A percentile compares a stretch with the other conserved stretches of the same genome.
Evolutionary conservation across 1,140 invertebrate species (phyloP).

Genomic region (Drosophila baimaii): DNA sequence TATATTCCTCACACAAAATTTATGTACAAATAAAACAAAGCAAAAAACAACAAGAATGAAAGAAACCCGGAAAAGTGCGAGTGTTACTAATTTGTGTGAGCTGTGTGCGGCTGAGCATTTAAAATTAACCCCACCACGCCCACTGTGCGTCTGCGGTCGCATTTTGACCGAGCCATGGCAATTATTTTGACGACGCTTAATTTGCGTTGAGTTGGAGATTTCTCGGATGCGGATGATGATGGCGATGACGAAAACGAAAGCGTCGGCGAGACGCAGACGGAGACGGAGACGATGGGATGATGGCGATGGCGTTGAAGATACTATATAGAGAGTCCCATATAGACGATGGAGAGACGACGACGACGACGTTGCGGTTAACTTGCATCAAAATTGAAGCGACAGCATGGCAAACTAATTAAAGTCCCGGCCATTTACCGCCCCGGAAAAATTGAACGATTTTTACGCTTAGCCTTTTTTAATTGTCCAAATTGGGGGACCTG

Average conservation of each 20-base stretch:
- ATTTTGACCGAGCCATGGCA: slow-evolving; percentile 74
- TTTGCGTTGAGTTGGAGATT: slow-evolving; percentile 72
- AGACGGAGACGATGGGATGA: slow-evolving; percentile 15
- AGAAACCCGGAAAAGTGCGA: slow-evolving; percentile 14
- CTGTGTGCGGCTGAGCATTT: slow-evolving; percentile 6
- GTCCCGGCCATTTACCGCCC: slow-evolving; percentile 41
- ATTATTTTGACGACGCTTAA: slow-evolving; percentile 82
- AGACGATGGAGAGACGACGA: neutral
- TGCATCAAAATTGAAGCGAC: slow-evolving; percentile 72
- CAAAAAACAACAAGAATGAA: neutral
- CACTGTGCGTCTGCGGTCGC: slow-evolving; percentile 53
- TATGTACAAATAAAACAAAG: neutral
- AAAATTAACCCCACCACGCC: slow-evolving; percentile 28
- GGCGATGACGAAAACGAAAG: slow-evolving; percentile 15
- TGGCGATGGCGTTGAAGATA: slow-evolving; percentile 41
- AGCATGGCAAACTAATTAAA: slow-evolving; percentile 81
- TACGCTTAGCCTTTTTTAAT: slow-evolving; percentile 82
- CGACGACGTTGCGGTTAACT: slow-evolving; percentile 47
- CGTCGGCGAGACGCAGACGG: slow-evolving; percentile 18
- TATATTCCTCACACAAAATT: neutral
- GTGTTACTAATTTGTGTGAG: slow-evolving; percentile 19
- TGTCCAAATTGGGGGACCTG: slow-evolving; percentile 51
- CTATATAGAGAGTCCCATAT: slow-evolving; percentile 17
- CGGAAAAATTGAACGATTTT: slow-evolving; percentile 74
- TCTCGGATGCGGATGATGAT: slow-evolving; percentile 66